Evolutionary conservation across 2,888 invertebrate species (phyloP).

Genomic region (Eudemis profundana): DNA sequence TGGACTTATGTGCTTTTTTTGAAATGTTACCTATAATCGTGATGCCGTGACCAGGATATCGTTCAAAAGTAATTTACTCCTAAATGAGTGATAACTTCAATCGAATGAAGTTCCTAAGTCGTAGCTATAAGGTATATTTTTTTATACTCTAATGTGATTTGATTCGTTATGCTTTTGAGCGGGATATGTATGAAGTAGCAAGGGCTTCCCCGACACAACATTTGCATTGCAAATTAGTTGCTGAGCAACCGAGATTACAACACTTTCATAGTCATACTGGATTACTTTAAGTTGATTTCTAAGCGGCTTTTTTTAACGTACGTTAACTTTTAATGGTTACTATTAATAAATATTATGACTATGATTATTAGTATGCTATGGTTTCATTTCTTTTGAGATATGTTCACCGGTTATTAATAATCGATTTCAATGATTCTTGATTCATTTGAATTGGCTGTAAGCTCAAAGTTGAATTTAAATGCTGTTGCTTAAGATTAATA

Average conservation of each 20-base stretch:
- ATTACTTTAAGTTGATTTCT: too few relatives aligned
- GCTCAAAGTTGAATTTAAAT: too few relatives aligned
- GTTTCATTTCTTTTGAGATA: too few relatives aligned
- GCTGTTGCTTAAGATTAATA: too few relatives aligned
- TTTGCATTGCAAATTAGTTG: background rate
- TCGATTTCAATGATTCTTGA: too few relatives aligned
- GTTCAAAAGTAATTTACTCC: background rate
- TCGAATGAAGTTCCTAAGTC: background rate
- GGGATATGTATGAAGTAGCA: background rate
- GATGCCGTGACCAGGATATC: constrained; percentile 1
- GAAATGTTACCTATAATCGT: too few relatives aligned
- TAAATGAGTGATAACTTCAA: background rate
- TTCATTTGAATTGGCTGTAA: too few relatives aligned
- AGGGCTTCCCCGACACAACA: constrained; percentile 5
- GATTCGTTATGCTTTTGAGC: background rate
- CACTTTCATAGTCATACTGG: background rate
- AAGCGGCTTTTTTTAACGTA: too few relatives aligned
- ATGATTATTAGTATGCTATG: too few relatives aligned
- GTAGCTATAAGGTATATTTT: background rate
- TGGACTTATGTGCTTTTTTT: too few relatives aligned
- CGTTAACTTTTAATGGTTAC: too few relatives aligned
- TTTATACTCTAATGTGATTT: background rate
- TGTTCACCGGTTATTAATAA: too few relatives aligned
- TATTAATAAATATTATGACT: background rate
- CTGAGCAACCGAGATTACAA: background rate